Percentiles rank a stretch among this genome's conserved stretches.
Evolutionary conservation across 2,113 vertebrate species (phyloP).

Genomic region (Helogale parvula): DNA sequence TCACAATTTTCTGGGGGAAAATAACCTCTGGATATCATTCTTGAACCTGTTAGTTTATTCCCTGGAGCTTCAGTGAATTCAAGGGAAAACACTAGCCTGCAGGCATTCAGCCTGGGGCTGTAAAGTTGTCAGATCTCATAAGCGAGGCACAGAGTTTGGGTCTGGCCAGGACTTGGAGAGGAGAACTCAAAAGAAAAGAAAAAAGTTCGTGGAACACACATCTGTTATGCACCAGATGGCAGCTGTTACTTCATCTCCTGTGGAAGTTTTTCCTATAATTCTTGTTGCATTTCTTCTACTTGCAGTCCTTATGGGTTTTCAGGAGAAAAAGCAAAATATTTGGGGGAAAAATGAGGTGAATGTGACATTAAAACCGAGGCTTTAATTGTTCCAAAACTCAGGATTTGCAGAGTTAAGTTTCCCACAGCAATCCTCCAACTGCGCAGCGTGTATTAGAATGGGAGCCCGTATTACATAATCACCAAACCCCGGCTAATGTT

Average conservation of each 20-base stretch:
- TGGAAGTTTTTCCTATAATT: slow-evolving; percentile 74
- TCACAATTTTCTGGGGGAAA: slow-evolving; percentile 42
- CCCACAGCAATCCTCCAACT: slow-evolving; percentile 73
- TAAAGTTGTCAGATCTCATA: slow-evolving; percentile 78
- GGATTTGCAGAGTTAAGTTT: slow-evolving; percentile 75
- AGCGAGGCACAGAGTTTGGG: slow-evolving; percentile 67
- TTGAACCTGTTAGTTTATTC: slow-evolving; percentile 71
- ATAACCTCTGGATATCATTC: slow-evolving; percentile 61
- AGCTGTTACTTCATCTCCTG: slow-evolving; percentile 77
- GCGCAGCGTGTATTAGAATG: slow-evolving; percentile 65
- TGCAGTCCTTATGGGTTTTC: slow-evolving; percentile 63
- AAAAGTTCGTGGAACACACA: slow-evolving; percentile 74
- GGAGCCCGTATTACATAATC: slow-evolving; percentile 75
- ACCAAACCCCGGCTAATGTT: slow-evolving; percentile 73
- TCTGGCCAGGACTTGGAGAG: slow-evolving; percentile 68
- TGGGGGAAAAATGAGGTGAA: slow-evolving; percentile 65
- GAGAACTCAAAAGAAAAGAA: slow-evolving; percentile 66
- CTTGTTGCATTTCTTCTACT: slow-evolving; percentile 73
- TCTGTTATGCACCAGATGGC: slow-evolving; percentile 80
- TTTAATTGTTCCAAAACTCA: slow-evolving; percentile 77
- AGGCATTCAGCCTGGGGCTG: slow-evolving; percentile 68
- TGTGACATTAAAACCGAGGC: slow-evolving; percentile 72
- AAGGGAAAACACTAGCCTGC: slow-evolving; percentile 62
- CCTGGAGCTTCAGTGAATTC: slow-evolving; percentile 62
- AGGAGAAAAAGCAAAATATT: slow-evolving; percentile 69